phyloP scores from a whole-genome alignment of 2,888 invertebrate species.

The Lydus trimaculatus region DNA sequence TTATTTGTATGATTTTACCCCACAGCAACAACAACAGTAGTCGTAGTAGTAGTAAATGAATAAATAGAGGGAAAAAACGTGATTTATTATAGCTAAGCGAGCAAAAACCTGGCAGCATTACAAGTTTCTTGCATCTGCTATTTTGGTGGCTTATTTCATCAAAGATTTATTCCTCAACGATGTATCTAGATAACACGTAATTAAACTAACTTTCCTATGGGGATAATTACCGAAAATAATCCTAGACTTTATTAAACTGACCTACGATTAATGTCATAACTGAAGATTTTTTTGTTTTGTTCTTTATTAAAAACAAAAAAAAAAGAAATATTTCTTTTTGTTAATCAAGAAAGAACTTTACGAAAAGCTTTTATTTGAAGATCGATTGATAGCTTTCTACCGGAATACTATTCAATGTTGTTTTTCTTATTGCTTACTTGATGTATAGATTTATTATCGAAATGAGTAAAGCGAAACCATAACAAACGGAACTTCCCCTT shows the following conservation, averaged over 20 bases:
- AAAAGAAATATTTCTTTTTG: no score
- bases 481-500: background rate
- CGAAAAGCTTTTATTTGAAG: background rate
- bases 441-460: background rate
- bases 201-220: background rate
- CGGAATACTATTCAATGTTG: background rate
- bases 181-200: background rate
- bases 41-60: background rate
- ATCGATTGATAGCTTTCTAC: background rate
- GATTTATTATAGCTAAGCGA: constrained; percentile 21
- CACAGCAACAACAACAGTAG: no score
- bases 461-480: background rate
- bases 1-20: background rate
- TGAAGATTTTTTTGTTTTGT: no score
- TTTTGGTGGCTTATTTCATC: constrained; percentile 17
- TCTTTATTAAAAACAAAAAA: no score
- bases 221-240: constrained; percentile 9
- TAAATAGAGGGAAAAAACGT: background rate
- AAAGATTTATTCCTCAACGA: constrained; percentile 21
- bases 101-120: constrained; percentile 24
- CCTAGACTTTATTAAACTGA: background rate
- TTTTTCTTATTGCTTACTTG: background rate
- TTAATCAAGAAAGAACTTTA: background rate
- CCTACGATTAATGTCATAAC: no score
- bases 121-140: constrained; percentile 29